A percentile compares a stretch with the other conserved stretches of the same genome.
Evolutionary conservation across 2,113 vertebrate genomes (phyloP).

Genomic region (Burhinus bistriatus): DNA sequence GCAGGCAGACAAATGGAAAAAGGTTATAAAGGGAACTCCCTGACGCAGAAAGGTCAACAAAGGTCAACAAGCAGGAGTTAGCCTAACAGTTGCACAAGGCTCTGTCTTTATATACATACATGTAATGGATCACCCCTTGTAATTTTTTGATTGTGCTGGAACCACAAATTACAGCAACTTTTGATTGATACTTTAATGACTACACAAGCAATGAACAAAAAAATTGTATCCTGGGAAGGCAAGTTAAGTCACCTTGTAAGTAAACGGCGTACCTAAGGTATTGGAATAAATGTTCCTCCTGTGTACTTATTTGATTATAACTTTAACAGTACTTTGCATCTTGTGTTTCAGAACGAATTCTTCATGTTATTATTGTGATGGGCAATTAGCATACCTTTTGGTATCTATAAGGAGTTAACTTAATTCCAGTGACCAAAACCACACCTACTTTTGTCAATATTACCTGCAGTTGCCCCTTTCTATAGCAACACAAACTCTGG

Average conservation of each 20-base stretch:
- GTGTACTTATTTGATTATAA: not conserved
- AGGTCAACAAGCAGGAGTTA: not conserved
- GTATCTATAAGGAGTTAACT: not conserved
- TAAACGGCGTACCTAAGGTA: rapidly evolving
- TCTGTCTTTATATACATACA: not conserved
- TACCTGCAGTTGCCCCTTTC: not conserved
- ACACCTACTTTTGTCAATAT: not conserved
- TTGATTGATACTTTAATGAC: not conserved
- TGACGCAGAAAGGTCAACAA: not conserved
- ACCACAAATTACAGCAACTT: not conserved
- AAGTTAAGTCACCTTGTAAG: not conserved
- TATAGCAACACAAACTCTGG: rapidly evolving
- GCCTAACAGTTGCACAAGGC: not conserved
- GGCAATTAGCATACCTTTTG: not conserved
- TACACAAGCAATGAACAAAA: not conserved
- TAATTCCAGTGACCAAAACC: not conserved
- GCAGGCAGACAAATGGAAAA: not conserved
- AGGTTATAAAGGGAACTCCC: not conserved
- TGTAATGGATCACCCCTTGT: not conserved
- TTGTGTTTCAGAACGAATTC: not conserved
- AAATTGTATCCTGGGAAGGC: not conserved
- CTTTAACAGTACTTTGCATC: not conserved
- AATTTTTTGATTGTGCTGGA: not conserved
- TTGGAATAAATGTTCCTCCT: not conserved
- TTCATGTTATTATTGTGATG: not conserved